Base-by-base conservation (phyloP, 2,113 vertebrate genomes). In the Menidia beryllina region DNA sequence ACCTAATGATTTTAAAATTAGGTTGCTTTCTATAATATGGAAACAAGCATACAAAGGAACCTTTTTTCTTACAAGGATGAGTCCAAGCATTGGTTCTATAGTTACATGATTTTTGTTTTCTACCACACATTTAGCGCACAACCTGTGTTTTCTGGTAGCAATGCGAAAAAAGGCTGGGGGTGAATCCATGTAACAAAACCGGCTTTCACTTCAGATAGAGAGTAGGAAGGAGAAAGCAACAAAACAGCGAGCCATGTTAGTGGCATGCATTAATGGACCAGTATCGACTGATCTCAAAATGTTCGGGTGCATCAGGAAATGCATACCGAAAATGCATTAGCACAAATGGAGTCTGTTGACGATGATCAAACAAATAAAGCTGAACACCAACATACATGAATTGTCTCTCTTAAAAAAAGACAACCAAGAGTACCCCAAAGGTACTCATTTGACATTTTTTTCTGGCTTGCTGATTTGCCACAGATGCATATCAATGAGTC, bases 371-470 rank as follows among this genome's bases (percentile, higher is more conserved):
- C 54, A n/a, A 25, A 68, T 27, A 43, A 41, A 48, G n/a, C 15
- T 19, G 45, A 24, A 20, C 12, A 56, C 54, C 39, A 2, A 62
- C 34, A 60, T 38, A 21, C 50, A 66, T 19, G 48, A 71, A 71
- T 65, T 72, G 62, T 70, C 53, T 51, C 69, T 78, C 55, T 39
- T 69, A 24, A 65, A 77, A 82, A 75, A 57, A 57, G 58, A 71
- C 59, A 74, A 83, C 76, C 85, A 77, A 83, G 61, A 81, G 43
- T 49, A 51, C 64, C 73, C 81, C 77, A 83, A 64, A 69, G 74
- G 82, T 79, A 86, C 81, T 74, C 72, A 60, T 84, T 83, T 86
- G 65, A 71, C 55, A 78, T 69, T 50, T 54, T 43, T 58, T 63
- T 71, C 72, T 84, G 79, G 72, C 52, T 14, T 21, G 12, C 8